Evolutionary conservation across 2,888 invertebrate genomes (phyloP), one percentile per base, ranked within the genome.

Genomic region (Flexamia atlantica): DNA sequence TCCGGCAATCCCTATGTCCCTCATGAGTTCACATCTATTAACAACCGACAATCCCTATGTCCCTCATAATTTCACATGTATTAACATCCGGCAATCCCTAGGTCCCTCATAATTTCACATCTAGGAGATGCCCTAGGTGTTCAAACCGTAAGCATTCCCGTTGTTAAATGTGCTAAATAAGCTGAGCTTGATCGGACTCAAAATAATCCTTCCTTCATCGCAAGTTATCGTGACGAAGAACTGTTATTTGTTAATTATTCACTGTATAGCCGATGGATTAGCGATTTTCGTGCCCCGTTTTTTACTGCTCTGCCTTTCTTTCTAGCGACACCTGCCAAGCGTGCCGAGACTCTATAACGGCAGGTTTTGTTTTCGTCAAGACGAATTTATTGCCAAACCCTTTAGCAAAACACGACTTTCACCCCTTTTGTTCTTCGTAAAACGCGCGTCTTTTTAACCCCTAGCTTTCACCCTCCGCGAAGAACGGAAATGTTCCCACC

Each of bases 301-400:
- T 57, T 57, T 57, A 20, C 9, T 1, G 57, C 1, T 57, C 25
- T 2, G 23, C 57, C 25, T 57, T 68, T 68, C 32, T 32, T 28
- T 60, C 23, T 17, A n/a, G 20, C n/a, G 23, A 76, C 74, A 76
- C 74, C 74, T 76, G 50, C 20, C 42, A n/a, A n/a, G 74, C 74
- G 28, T 40, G 74, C 74, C 10, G 17, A 25, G n/a, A 25, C 42
- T 76, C 28, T 64, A 79, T 79, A 79, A 79, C 30, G 50, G 57
- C n/a, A 14, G 32, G 53, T 79, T 76, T 79, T 79, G 79, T 79
- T 79, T 57, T 53, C 36, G 32, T 7, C 79, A 50, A 32, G 57
- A 79, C 53, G 36, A 79, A 79, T 79, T 79, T 79, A 79, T 57
- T 36, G 79, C 57, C 57, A 53, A 76, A 79, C 50, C 79, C 79